Evolutionary conservation across 2,797 vertebrate species (phyloP), one percentile per base, ranked within the genome.

Genomic region (Microcaecilia unicolor): DNA sequence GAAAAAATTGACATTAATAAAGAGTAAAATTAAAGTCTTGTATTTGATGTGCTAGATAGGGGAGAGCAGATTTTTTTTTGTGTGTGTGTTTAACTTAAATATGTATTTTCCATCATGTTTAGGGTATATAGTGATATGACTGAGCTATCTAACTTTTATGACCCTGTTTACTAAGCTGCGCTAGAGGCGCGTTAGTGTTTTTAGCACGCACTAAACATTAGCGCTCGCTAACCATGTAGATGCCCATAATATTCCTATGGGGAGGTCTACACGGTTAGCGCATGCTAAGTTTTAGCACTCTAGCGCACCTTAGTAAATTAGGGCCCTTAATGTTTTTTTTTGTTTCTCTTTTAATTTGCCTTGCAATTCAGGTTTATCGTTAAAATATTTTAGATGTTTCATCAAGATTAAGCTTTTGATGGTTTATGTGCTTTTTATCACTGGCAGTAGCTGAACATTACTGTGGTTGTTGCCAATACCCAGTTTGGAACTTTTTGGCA

Each of bases 371-470:
- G 22, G 25, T 46, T 17, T 24, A 41, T 57, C 38, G 50, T 15
- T 15, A 41, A 47, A 30, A 15, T 32, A 37, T 40, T 38, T 11
- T 46, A 22, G 32, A 12, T 37, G 13, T 24, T 9, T 28, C 3
- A 57, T 42, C 34, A 56, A 33, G 41, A 37, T 34, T 64, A 40
- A 41, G 51, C 50, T 43, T 55, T 48, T 56, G 63, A 47, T 65
- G 42, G 44, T 48, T 57, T 29, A 4, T 34, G 54, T 42, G 41
- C 39, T 42, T 28, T 48, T 36, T 28, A 42, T 55, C 21, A 26
- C n/a, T n/a, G n/a, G n/a, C n/a, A n/a, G n/a, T n/a, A n/a, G n/a
- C n/a, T 34, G 24, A 60, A 45, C 16, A 34, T 35, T 16, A 5
- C 23, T 20, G 14, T 34, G 29, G 11, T 2, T n/a, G 29, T 51